Evolutionary conservation across 2,888 invertebrate genomes (phyloP).

Genomic region (Dione juno): DNA sequence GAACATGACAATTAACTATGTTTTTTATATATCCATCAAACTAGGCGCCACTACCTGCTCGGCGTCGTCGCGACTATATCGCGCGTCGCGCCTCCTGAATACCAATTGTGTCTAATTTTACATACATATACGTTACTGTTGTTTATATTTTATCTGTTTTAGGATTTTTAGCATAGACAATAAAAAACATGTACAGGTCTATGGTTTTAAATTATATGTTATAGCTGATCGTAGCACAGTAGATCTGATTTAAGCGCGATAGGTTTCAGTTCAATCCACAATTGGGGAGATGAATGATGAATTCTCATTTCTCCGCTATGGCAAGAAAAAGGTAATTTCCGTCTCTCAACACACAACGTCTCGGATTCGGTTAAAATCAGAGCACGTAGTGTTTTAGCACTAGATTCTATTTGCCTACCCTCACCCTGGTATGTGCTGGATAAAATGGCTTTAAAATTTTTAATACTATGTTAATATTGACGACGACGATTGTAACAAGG

Average conservation of each 20-base stretch:
- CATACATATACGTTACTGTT: slow-evolving; percentile 15
- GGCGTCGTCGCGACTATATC: slow-evolving; percentile 41
- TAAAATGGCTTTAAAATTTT: no score
- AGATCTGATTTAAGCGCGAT: background rate
- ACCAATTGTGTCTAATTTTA: slow-evolving; percentile 37
- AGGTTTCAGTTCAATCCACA: background rate
- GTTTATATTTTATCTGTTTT: slow-evolving; percentile 5
- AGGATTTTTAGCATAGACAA: background rate
- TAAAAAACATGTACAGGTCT: background rate
- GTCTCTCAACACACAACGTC: no score
- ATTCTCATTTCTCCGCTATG: background rate
- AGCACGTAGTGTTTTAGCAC: no score
- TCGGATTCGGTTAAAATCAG: no score
- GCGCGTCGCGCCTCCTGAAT: slow-evolving; percentile 33
- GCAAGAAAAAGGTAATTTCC: no score
- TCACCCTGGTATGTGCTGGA: no score
- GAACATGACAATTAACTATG: slow-evolving; percentile 18
- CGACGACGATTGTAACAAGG: no score
- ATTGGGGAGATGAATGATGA: background rate
- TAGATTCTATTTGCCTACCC: no score
- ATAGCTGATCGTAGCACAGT: no score
- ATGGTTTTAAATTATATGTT: no score
- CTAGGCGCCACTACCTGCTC: slow-evolving; percentile 33
- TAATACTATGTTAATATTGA: no score
- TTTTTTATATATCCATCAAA: slow-evolving; percentile 34